A percentile compares a stretch with the other conserved stretches of the same genome.
Evolutionary conservation across 2,797 vertebrate genomes (phyloP).

Genomic region (Syngnathus rostellatus): DNA sequence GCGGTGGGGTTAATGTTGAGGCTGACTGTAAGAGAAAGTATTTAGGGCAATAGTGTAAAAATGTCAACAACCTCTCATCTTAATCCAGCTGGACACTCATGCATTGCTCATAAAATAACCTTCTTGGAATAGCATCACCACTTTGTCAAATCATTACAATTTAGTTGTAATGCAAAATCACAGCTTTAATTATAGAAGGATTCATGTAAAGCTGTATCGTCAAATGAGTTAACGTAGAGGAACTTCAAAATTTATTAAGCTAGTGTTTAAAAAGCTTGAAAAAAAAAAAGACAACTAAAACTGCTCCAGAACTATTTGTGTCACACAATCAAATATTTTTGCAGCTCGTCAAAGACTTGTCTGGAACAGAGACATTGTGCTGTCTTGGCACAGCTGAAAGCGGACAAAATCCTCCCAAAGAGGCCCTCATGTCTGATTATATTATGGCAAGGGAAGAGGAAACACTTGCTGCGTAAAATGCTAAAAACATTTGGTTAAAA

Average conservation of each 20-base stretch:
- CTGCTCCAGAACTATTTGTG: neutral
- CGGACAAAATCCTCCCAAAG: neutral
- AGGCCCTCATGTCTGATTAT: neutral
- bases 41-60: neutral
- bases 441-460: neutral
- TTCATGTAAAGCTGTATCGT: neutral
- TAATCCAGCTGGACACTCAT: neutral
- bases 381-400: constrained; percentile 3
- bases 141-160: neutral
- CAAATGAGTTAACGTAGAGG: neutral
- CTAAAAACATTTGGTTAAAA: neutral
- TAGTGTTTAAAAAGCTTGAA: neutral
- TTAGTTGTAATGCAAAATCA: neutral
- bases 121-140: neutral
- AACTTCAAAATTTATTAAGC: neutral
- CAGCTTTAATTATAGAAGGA: neutral
- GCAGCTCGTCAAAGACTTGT: neutral
- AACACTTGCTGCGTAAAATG: neutral
- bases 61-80: neutral
- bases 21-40: neutral
- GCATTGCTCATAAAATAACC: no score
- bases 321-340: neutral
- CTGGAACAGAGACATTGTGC: neutral
- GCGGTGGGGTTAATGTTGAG: neutral
- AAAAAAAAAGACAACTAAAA: neutral